Conservation (phyloP, 2,888 invertebrate genomes). For the Heliconius aoede region DNA sequence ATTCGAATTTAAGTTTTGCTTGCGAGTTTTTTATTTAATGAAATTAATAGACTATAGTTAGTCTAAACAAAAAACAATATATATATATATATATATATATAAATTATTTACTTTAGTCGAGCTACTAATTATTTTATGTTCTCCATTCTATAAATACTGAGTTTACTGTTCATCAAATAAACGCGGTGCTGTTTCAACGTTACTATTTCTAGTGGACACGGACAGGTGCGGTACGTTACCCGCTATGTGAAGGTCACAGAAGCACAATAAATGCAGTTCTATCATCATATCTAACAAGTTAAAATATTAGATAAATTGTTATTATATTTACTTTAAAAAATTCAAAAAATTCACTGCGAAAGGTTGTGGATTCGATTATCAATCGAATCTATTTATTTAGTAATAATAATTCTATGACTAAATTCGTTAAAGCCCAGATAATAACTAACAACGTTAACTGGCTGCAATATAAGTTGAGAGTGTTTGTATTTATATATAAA, state of each 20-base stretch:
- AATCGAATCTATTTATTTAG: background rate
- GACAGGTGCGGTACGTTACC: constrained; percentile 30
- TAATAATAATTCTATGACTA: background rate
- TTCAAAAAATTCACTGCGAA: background rate
- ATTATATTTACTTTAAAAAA: constrained; percentile 2
- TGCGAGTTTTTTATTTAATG: too few species aligned
- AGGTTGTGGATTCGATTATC: background rate
- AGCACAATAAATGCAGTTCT: constrained; percentile 4
- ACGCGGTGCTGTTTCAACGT: constrained; percentile 7
- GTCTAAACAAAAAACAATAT: too few species aligned
- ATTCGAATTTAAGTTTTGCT: too few species aligned
- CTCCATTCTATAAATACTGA: constrained; percentile 17
- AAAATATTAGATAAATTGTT: too few species aligned
- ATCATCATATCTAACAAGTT: too few species aligned
- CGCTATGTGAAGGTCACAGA: constrained; percentile 23
- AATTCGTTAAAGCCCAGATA: background rate
- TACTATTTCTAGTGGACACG: constrained; percentile 24
- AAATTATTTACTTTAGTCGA: background rate
- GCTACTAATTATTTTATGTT: constrained; percentile 13
- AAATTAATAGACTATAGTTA: too few species aligned
- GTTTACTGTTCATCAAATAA: constrained; percentile 26
- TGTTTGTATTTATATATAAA: constrained; percentile 36
- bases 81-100: too few species aligned
- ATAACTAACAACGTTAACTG: background rate
- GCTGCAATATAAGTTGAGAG: background rate